A percentile compares a stretch with the other conserved stretches of the same genome.
Conservation (phyloP, 1,140 invertebrate species). For the Formica selysi region DNA sequence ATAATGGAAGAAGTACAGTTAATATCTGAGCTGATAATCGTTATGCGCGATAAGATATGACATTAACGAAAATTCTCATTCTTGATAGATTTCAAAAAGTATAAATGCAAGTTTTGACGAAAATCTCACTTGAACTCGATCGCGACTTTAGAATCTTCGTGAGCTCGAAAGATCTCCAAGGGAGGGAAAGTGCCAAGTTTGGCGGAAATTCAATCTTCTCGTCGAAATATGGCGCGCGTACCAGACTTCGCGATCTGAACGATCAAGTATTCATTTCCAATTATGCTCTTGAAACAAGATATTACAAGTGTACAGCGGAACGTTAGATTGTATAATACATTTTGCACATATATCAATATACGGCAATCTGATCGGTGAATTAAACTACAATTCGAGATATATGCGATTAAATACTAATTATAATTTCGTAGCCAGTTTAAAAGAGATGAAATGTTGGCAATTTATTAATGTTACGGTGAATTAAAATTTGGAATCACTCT, state of each 20-base stretch:
- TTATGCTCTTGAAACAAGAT: slow-evolving; percentile 50
- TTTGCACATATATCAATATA: slow-evolving; percentile 14
- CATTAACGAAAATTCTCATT: not conserved
- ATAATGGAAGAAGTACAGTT: not conserved
- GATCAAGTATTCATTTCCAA: slow-evolving; percentile 69
- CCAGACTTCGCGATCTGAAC: slow-evolving; percentile 11
- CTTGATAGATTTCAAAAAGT: not conserved
- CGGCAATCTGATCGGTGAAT: slow-evolving; percentile 35
- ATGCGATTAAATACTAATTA: not conserved
- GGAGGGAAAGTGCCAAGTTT: slow-evolving; percentile 16
- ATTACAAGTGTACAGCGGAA: slow-evolving; percentile 20
- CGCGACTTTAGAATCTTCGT: not conserved
- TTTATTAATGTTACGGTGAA: not conserved
- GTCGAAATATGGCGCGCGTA: slow-evolving; percentile 2
- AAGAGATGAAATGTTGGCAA: not conserved
- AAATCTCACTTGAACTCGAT: not conserved
- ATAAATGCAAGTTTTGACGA: not conserved
- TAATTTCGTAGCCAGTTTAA: not conserved
- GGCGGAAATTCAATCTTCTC: slow-evolving; percentile 55
- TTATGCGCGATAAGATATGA: not conserved
- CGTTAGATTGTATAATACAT: not conserved
- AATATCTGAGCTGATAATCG: not conserved
- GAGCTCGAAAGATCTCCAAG: not conserved
- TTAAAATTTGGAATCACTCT: slow-evolving; percentile 6
- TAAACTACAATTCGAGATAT: not conserved